Base-by-base conservation (phyloP, 2,888 invertebrate species). In the Hedya salicella region DNA sequence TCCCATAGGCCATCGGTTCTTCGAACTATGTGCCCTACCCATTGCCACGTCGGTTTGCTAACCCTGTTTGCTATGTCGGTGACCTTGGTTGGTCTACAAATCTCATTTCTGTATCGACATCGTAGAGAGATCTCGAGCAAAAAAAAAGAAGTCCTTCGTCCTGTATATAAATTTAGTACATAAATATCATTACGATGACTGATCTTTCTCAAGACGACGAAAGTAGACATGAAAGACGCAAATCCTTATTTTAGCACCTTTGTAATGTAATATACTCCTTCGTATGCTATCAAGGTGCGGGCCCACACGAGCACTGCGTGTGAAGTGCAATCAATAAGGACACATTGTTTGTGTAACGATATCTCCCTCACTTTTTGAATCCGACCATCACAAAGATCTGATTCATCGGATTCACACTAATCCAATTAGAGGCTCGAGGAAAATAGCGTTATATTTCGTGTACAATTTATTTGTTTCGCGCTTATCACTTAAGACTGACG, bases 381-480 rank as follows among this genome's bases (percentile, higher is more conserved):
- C 76, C 78, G 73, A 78, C 79, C 78, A 79, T 79, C 76, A 76
- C 75, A 74, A 71, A 73, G 79, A 79, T 81, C 78, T 81, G 78
- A 78, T 81, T 78, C 81, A 78, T 81, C 74, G 75, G 76, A 78
- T 78, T 80, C 75, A 78, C 75, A 76, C 75, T 79, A 82, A 83
- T 78, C 78, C 79, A 81, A 81, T 84, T 81, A 82, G 67, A 57
- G 48, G 63, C 32, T 56, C 36, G 25, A 52, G 59, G 64, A 65
- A 65, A 65, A 65, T 46, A 25, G 59, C 52, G 39, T 16, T 57
- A 59, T 65, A 65, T 65, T 59, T 61, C 57, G 56, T 48, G 61
- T 65, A 53, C 50, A 61, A 68, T 64, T 57, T 59, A 52, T 61
- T 53, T 66, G 62, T 59, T 54, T 53, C 44, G 14, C 62, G 52